phyloP scores from a whole-genome alignment of 2,888 invertebrate species.

The Nineta flava region DNA sequence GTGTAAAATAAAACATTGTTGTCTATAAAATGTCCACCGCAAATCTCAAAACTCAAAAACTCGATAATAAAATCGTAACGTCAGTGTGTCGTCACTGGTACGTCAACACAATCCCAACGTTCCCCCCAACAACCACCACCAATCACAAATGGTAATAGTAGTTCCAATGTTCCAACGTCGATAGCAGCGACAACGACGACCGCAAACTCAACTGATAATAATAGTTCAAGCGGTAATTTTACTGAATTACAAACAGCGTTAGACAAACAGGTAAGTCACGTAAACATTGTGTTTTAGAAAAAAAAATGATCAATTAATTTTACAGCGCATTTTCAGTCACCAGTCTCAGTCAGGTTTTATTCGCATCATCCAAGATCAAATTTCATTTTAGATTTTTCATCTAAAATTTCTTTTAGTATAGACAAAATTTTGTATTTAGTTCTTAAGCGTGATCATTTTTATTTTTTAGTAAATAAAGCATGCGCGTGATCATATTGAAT shows the following conservation, averaged over 20 bases:
- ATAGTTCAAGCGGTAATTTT: constrained; percentile 42
- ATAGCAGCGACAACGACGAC: constrained; percentile 21
- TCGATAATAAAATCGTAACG: not conserved
- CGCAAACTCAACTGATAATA: not conserved
- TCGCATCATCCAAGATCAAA: not conserved
- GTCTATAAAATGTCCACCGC: too few relatives aligned
- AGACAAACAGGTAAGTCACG: constrained; percentile 62
- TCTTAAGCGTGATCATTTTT: too few relatives aligned
- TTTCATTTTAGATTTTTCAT: not conserved
- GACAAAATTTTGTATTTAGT: too few relatives aligned
- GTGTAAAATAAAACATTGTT: not conserved
- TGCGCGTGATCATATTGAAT: not conserved
- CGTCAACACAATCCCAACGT: not conserved
- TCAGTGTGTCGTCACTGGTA: not conserved
- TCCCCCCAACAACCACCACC: constrained; percentile 20
- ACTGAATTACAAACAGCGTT: constrained; percentile 71
- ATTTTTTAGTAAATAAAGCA: not conserved
- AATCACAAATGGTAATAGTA: constrained; percentile 37
- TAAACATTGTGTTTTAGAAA: not conserved
- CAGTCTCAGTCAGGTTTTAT: not conserved
- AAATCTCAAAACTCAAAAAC: too few relatives aligned
- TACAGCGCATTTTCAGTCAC: not conserved
- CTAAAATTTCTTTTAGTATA: too few relatives aligned
- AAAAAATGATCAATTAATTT: not conserved
- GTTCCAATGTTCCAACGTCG: constrained; percentile 20